These are phyloP conservation scores for Cyanoramphus novaezelandiae DNA, from an alignment of 2,113 vertebrate species.

Conservation along the genomic window DNA sequence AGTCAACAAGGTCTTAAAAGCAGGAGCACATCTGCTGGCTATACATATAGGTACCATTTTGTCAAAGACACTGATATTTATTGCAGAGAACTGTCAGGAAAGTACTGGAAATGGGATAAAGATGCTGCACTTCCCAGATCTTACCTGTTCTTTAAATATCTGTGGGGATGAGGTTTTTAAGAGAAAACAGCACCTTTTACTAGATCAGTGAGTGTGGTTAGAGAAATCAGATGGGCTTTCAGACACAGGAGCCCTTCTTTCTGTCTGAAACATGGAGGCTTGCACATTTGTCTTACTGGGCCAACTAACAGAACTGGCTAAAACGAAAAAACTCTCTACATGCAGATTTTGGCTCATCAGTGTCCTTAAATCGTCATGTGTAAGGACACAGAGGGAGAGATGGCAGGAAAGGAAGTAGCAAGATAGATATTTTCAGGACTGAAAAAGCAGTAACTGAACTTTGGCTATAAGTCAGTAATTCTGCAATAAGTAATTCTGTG, in stretches of 20 bases:
- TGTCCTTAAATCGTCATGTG: fast-evolving
- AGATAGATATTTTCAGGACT: background rate
- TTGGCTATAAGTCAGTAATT: background rate
- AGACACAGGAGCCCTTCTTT: background rate
- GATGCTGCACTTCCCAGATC: background rate
- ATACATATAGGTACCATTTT: background rate
- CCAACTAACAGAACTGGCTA: background rate
- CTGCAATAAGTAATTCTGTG: background rate
- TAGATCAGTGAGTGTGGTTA: background rate
- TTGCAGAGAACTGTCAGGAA: background rate
- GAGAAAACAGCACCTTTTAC: background rate
- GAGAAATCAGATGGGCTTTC: background rate
- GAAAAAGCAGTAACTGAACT: background rate
- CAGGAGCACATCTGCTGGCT: background rate
- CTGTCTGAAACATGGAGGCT: background rate
- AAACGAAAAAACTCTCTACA: background rate
- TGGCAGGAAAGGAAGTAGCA: background rate
- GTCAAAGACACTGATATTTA: background rate
- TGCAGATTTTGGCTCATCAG: background rate
- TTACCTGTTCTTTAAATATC: background rate
- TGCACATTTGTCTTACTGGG: background rate
- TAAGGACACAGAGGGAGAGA: background rate
- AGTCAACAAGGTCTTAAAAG: background rate
- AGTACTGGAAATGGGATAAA: background rate
- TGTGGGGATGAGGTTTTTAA: background rate